A percentile compares a stretch with the other conserved stretches of the same genome.
Conservation (phyloP, 2,113 vertebrate species). For the Petromus typicus region DNA sequence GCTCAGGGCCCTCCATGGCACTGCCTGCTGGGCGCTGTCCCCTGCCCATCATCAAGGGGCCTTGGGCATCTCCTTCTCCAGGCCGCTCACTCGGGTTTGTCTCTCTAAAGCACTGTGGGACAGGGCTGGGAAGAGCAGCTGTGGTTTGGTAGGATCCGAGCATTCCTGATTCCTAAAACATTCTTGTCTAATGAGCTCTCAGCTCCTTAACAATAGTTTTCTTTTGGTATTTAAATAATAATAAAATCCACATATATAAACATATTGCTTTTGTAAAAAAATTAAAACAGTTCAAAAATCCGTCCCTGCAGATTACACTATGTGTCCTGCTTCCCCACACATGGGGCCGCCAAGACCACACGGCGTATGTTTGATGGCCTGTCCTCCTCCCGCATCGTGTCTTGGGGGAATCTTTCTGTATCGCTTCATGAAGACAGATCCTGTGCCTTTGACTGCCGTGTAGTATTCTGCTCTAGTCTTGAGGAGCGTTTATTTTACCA, state of each 20-base stretch:
- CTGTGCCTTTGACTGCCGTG: neutral
- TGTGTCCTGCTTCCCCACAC: neutral
- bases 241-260: neutral
- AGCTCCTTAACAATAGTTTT: neutral
- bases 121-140: too few relatives aligned
- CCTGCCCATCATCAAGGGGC: neutral
- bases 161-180: neutral
- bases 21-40: neutral
- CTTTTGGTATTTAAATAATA: conserved; percentile 26
- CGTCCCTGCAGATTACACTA: neutral
- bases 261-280: neutral
- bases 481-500: neutral
- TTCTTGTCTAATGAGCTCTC: neutral
- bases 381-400: neutral
- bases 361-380: neutral
- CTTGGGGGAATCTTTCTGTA: neutral
- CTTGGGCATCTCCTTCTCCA: neutral
- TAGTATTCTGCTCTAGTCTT: neutral
- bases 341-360: neutral
- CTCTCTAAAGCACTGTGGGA: neutral
- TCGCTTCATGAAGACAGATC: neutral
- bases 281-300: neutral
- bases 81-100: neutral
- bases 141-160: neutral
- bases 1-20: neutral